Base-by-base conservation (phyloP, 2,888 invertebrate genomes). In the Coleophora deauratella region DNA sequence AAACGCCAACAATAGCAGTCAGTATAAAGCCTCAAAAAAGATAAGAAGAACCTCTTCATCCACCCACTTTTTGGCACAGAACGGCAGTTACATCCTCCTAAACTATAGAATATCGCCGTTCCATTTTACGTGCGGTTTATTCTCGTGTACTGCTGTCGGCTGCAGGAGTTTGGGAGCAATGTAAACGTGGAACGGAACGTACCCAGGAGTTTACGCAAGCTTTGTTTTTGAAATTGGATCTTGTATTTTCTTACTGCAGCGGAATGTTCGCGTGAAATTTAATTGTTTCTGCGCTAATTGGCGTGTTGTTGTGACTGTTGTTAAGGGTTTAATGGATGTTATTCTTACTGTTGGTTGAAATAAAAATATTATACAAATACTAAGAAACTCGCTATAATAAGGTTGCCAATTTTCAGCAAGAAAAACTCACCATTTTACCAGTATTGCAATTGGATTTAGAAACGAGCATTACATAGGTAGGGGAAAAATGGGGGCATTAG, bases 191-290 rank as follows among this genome's bases (percentile, higher is more conserved):
- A 10, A 31, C 6, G 31, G 21, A 21, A 21, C 51, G 47, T 52
- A 53, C 50, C 51, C 44, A 54, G 52, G 56, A 56, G 59, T 63
- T 59, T 57, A 38, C 48, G 44, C 52, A 39, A 45, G 58, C 37
- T 52, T 59, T 58, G 60, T 66, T 68, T 72, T 71, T 62, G 57
- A 60, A 68, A 65, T 67, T 65, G 51, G 52, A 64, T 63, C 64
- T 53, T 51, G 41, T 46, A 46, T 47, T 49, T 42, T 38, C 43
- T 32, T n/a, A 37, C 13, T 32, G 40, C 35, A 21, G 8, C 28
- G 42, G 45, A 45, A 9, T 44, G 47, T 50, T 51, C 50, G 45
- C 49, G 51, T 41, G 44, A 48, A 47, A 47, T 55, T 52, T 49
- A 42, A 52, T 50, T 46, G 43, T 37, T 31, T 33, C 35, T 27